Percentiles rank a stretch among this genome's conserved stretches.
phyloP scores from a whole-genome alignment of 2,888 invertebrate genomes.

The Orthonevra nobilis region DNA sequence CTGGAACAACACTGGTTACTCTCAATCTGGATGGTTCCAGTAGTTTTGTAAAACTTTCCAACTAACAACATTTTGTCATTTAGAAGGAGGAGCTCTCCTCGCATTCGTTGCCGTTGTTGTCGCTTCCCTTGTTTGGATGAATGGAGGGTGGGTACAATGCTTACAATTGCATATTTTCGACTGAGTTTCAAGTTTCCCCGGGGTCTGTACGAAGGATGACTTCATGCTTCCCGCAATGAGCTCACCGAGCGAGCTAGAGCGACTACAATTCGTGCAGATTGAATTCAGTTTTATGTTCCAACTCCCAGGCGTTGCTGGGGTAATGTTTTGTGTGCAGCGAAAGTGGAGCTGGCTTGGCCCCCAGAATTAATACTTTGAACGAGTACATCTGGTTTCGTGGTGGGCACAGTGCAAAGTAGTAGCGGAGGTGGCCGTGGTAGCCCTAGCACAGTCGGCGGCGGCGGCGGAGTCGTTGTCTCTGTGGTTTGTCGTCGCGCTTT shows the following conservation, averaged over 20 bases:
- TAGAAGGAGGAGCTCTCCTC: neutral
- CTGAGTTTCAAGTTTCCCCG: conserved; percentile 24
- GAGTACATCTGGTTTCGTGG: conserved; percentile 26
- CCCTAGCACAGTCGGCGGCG: conserved; percentile 9
- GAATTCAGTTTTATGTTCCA: conserved; percentile 47
- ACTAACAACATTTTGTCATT: conserved; percentile 45
- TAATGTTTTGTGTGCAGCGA: conserved; percentile 39
- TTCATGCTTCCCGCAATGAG: conserved; percentile 51
- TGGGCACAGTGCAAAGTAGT: too few species aligned
- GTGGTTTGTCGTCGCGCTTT: conserved; percentile 55
- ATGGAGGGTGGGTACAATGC: too few species aligned
- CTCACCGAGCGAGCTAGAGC: conserved; percentile 23
- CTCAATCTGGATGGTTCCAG: conserved; percentile 47
- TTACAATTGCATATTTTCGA: conserved; percentile 52
- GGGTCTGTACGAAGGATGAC: conserved; percentile 35
- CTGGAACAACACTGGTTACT: conserved; percentile 56
- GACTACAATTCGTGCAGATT: conserved; percentile 53
- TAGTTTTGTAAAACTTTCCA: conserved; percentile 58
- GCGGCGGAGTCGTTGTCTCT: conserved; percentile 19
- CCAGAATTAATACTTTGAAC: conserved; percentile 45
- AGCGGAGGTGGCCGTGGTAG: too few species aligned
- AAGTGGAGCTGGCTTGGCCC: conserved; percentile 10
- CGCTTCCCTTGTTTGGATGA: too few species aligned
- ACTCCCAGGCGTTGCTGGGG: conserved; percentile 8
- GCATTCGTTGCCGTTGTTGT: neutral